Percentiles rank a stretch among this genome's conserved stretches.
These are phyloP conservation scores for Semnornis frantzii DNA, from an alignment of 2,113 vertebrate genomes.

Conservation along the genomic window DNA sequence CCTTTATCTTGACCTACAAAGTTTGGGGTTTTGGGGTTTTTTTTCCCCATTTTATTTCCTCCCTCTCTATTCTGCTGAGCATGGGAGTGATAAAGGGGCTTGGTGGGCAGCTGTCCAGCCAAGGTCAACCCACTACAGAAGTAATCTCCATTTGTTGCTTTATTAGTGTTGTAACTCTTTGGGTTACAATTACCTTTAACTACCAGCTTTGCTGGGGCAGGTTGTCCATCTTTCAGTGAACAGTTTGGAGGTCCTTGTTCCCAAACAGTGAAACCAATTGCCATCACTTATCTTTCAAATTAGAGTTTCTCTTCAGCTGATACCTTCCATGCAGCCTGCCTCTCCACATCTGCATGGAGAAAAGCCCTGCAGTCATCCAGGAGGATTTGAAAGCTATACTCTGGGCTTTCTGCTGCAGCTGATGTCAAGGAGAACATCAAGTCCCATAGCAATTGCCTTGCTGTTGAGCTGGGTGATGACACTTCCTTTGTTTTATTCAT, in stretches of 20 bases:
- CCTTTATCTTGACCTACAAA: background rate
- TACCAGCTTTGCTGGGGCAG: conserved; percentile 1
- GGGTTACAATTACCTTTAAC: conserved; percentile 19
- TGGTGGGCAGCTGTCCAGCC: no score
- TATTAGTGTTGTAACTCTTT: background rate
- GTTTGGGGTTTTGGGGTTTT: no score
- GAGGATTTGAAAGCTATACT: background rate
- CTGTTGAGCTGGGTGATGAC: background rate
- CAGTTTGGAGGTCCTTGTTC: background rate
- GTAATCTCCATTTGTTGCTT: background rate
- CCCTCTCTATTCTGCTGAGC: background rate
- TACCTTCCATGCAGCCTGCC: background rate
- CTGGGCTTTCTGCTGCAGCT: background rate
- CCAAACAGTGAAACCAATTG: background rate
- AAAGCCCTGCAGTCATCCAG: background rate
- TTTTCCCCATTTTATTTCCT: background rate
- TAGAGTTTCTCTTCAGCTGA: background rate
- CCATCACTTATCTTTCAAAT: background rate
- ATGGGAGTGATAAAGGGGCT: background rate
- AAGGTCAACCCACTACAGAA: background rate
- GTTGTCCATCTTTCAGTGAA: background rate
- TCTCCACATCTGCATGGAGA: background rate
- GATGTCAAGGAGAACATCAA: background rate
- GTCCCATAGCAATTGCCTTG: background rate
- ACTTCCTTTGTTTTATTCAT: background rate